Base-by-base conservation (phyloP, 92 coral and sea anemone species). In the Ricordea florida region DNA sequence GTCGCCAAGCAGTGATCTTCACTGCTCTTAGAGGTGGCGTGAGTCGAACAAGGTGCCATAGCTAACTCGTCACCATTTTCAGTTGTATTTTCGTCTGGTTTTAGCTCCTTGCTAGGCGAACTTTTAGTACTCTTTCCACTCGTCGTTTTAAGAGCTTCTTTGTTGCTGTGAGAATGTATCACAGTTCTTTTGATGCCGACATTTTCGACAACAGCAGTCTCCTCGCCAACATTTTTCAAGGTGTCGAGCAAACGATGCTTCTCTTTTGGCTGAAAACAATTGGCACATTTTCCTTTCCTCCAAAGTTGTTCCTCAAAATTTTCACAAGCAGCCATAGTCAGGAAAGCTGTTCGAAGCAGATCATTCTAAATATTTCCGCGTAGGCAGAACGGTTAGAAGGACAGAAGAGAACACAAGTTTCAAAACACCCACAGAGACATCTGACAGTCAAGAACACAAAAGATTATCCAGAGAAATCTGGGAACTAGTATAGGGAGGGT, bases 211-310 rank as follows among this genome's bases (percentile, higher is more conserved):
- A 15, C n/a, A 32, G 21, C 52, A 36, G 43, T 15, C 2, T 18
- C 2, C 13, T 15, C 18, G 69, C 32, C 66, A 15, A 42, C 66
- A 22, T 30, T 48, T 27, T 32, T 47, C 5, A 27, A 30, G 5
- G 21, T 37, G 40, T 10, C 58, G 20, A 10, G 43, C 33, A 51
- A 32, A 42, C 57, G 43, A 57, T 91, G 97, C 42, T 71, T 76
- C 1, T 50, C 84, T 16, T 76, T 71, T 4, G 97, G 57, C 32
- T 90, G 85, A 80, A 91, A 91, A 70, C 97, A 91, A 65, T 91
- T 91, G 44, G 92, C 66, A 48, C 97, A 91, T 69, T 91, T 91
- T 37, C 97, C 97, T 46, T 88, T 91, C 46, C 85, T 91, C 97
- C 97, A 91, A 20, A 90, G 76, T 34, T 91, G 84, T 59, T 91